Evolutionary conservation across 2,797 vertebrate genomes (phyloP).

Genomic region (Lithobates sylvaticus): DNA sequence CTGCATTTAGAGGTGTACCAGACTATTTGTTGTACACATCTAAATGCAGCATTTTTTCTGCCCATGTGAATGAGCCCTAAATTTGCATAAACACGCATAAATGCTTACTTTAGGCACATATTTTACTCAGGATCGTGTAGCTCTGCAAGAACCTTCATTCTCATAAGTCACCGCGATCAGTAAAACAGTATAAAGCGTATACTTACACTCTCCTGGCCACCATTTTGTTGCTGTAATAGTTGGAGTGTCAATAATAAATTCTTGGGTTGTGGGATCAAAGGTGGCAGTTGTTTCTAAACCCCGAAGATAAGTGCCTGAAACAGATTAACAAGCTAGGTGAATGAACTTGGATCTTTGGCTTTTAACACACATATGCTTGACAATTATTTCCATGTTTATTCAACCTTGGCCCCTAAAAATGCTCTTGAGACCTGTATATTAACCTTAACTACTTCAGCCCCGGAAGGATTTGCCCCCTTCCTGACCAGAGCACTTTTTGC

Average conservation of each 20-base stretch:
- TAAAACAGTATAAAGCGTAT: background rate
- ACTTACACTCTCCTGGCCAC: slow-evolving; percentile 85
- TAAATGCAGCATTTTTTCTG: no score
- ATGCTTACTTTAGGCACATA: no score
- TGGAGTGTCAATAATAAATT: slow-evolving; percentile 80
- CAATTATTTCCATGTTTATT: background rate
- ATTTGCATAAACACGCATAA: no score
- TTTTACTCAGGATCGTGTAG: no score
- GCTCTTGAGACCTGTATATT: background rate
- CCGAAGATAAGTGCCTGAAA: slow-evolving; percentile 77
- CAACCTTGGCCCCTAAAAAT: background rate
- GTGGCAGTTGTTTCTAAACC: slow-evolving; percentile 80
- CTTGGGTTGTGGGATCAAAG: slow-evolving; percentile 75
- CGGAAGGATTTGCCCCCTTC: no score
- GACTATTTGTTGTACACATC: no score
- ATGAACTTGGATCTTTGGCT: background rate
- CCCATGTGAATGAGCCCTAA: no score
- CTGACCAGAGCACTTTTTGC: no score
- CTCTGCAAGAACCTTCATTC: no score
- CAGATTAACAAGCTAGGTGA: slow-evolving; percentile 17
- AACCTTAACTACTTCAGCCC: no score
- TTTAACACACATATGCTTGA: background rate
- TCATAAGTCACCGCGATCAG: no score
- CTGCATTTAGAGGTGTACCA: no score
- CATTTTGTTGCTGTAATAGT: slow-evolving; percentile 79